Conservation (phyloP, 2,113 vertebrate genomes). For the Lichenostomus cassidix region DNA sequence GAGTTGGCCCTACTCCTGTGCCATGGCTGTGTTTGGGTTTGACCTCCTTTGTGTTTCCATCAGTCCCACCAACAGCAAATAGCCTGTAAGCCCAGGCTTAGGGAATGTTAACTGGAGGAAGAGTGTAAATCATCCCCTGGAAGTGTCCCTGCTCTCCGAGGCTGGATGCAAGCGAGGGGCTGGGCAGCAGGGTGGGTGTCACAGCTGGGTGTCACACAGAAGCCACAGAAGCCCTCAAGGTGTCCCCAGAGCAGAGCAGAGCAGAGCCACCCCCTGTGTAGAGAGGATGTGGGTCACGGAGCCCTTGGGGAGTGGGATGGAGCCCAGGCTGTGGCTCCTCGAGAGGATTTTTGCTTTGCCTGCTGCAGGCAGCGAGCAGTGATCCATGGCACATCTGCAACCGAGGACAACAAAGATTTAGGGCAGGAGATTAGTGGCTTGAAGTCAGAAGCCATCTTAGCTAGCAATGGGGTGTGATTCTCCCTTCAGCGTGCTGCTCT, state of each 20-base stretch:
- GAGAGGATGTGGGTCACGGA: fast-evolving
- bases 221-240: background rate
- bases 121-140: background rate
- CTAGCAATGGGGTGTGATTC: background rate
- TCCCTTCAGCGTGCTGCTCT: background rate
- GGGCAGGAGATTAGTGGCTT: conserved; percentile 33
- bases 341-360: background rate
- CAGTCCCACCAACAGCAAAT: fast-evolving
- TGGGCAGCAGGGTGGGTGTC: background rate
- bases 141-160: background rate
- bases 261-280: fast-evolving
- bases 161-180: fast-evolving
- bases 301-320: background rate
- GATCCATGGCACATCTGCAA: background rate
- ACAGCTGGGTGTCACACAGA: background rate
- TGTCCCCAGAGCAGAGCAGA: background rate
- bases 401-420: conserved; percentile 22
- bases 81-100: background rate
- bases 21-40: background rate
- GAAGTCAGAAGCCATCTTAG: conserved; percentile 55
- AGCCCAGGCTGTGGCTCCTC: background rate
- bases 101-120: background rate
- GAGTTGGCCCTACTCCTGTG: background rate
- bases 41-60: background rate
- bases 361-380: background rate